A percentile compares a stretch with the other conserved stretches of the same genome.
These are phyloP conservation scores for Gymnodraco acuticeps DNA, from an alignment of 2,797 vertebrate genomes.

Conservation along the genomic window DNA sequence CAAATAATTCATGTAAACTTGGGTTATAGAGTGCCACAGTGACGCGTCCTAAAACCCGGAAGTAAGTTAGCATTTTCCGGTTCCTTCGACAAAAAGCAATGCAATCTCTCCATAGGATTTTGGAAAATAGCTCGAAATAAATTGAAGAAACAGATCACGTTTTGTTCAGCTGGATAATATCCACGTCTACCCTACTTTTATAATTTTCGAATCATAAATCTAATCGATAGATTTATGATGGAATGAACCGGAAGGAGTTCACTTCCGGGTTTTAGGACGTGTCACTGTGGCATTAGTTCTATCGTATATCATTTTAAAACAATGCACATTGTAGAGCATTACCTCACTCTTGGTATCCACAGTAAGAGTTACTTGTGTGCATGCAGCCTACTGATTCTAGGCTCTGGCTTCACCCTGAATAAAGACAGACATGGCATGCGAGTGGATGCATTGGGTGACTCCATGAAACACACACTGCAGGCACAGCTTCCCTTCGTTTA, in stretches of 20 bases:
- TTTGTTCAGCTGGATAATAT: too few species aligned
- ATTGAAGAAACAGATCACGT: too few species aligned
- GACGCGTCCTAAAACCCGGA: too few species aligned
- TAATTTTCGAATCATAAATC: too few species aligned
- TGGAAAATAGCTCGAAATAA: too few species aligned
- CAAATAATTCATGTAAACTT: background rate
- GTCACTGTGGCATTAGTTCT: background rate
- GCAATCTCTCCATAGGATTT: too few species aligned
- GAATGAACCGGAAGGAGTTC: too few species aligned
- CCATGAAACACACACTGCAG: constrained; percentile 64
- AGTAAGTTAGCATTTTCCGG: too few species aligned
- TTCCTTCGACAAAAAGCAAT: too few species aligned
- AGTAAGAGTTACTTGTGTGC: constrained; percentile 33
- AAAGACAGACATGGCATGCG: constrained; percentile 55
- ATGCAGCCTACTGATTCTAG: constrained; percentile 39
- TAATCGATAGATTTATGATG: too few species aligned
- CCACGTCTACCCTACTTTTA: too few species aligned
- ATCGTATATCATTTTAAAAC: background rate
- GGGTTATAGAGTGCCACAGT: background rate
- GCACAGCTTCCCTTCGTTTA: constrained; percentile 69
- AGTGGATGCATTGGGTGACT: constrained; percentile 47
- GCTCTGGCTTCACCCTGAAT: constrained; percentile 53
- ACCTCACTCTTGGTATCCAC: constrained; percentile 7
- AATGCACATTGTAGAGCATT: background rate
- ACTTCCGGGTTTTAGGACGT: too few species aligned